Base-by-base conservation (phyloP, 1,140 invertebrate species). In the Thaumetopoea pityocampa region DNA sequence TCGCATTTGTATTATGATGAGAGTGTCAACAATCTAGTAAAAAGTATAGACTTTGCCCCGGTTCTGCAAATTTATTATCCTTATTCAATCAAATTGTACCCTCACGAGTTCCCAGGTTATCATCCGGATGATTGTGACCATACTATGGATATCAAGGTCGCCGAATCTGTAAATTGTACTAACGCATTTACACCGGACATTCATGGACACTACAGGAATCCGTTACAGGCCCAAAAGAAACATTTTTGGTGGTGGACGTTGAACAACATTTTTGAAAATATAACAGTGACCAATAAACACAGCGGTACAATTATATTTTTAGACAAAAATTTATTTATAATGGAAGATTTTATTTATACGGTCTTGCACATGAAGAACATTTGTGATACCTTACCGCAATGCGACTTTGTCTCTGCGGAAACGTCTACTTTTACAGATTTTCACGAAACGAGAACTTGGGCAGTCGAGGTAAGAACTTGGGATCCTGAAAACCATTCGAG, bases 241-340 rank as follows among this genome's bases (percentile, higher is more conserved):
- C 67, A 69, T 32, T 52, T 52, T 15, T 72, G 68, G 68, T 72
- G 67, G 70, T 74, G 70, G 70, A 71, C 66, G 11, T 58, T 56
- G 3, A 72, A 70, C 46, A 60, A 35, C 27, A 40, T 72, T 22
- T 76, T 76, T 24, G 63, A 67, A 28, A 46, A 57, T 33, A n/a
- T 76, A 30, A 41, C 41, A 4, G 38, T 11, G 9, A 51, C 32
- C 8, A 22, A 41, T 23, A 22, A 50, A 6, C 43, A 58, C 19
- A 51, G 50, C 10, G 59, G 52, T 6, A 9, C 56, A 4, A 40
- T 67, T 26, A 15, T 66, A 19, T 72, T 72, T 45, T 16, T 72
- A 19, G 37, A 67, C 4, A 33, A 66, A 22, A 49, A 69, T 30
- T 40, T 57, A 7, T 62, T 40, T 53, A 20, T 67, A 22, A 19